Evolutionary conservation across 1,140 invertebrate species (phyloP).

Genomic region (Drosophila pseudoananassae): DNA sequence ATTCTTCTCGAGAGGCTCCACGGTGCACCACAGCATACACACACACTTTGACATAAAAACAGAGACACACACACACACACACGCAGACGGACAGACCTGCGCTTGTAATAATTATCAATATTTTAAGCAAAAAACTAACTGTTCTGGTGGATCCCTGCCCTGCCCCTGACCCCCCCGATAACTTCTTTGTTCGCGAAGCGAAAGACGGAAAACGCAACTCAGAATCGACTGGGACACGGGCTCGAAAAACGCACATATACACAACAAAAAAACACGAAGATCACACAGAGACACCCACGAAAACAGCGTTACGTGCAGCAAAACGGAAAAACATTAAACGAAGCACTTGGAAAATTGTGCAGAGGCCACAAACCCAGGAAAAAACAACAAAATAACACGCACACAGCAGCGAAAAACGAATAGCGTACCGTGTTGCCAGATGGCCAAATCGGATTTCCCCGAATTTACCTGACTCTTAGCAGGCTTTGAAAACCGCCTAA

Average conservation of each 20-base stretch:
- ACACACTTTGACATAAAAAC: conserved; percentile 30
- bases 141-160: conserved; percentile 20
- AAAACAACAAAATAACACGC: conserved; percentile 54
- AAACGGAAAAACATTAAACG: conserved; percentile 2
- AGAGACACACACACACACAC: conserved; percentile 30
- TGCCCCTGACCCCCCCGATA: conserved; percentile 3
- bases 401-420: conserved; percentile 36
- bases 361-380: conserved; percentile 9
- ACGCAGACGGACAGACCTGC: conserved; percentile 24
- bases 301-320: conserved; percentile 7
- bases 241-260: conserved; percentile 8
- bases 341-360: conserved; percentile 12
- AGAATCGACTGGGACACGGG: conserved; percentile 2
- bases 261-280: conserved; percentile 21
- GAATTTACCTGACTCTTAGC: too few relatives aligned
- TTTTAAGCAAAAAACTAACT: conserved; percentile 48
- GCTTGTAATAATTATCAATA: conserved; percentile 49
- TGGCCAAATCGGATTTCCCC: too few relatives aligned
- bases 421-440: too few relatives aligned
- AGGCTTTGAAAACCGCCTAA: too few relatives aligned
- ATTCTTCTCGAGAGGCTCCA: conserved; percentile 38
- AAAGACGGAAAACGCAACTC: background rate
- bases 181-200: conserved; percentile 6
- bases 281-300: conserved; percentile 20
- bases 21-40: conserved; percentile 48